Evolutionary conservation across 2,888 invertebrate species (phyloP).

Genomic region (Aphrophora alni): DNA sequence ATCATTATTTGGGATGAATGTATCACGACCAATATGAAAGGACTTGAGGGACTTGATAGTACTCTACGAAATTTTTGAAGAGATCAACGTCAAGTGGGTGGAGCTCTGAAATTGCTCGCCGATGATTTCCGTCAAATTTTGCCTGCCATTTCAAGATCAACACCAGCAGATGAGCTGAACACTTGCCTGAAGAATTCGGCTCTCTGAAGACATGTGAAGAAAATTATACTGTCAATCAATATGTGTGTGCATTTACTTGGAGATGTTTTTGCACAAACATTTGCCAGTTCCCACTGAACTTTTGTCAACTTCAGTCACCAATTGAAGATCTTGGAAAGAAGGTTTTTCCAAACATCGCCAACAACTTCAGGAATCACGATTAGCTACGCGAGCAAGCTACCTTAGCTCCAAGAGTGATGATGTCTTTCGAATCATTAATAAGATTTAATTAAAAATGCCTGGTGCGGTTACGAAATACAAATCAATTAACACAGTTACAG

Average conservation of each 20-base stretch:
- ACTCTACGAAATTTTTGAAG: constrained; percentile 48
- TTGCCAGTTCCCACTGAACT: constrained; percentile 41
- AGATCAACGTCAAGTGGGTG: constrained; percentile 46
- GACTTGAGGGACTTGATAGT: constrained; percentile 55
- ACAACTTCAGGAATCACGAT: constrained; percentile 21
- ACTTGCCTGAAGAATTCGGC: constrained; percentile 52
- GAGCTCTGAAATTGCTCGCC: constrained; percentile 47
- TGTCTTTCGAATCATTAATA: constrained; percentile 19
- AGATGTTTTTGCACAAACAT: constrained; percentile 38
- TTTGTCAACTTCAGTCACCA: constrained; percentile 34
- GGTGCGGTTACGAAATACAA: constrained; percentile 32
- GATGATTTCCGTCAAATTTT: no score
- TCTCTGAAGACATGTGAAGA: constrained; percentile 44
- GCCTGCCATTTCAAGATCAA: no score
- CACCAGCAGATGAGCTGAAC: constrained; percentile 59
- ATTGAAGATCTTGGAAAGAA: neutral
- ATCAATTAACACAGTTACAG: constrained; percentile 40
- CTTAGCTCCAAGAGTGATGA: constrained; percentile 33
- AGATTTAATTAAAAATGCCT: constrained; percentile 30
- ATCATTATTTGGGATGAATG: constrained; percentile 57
- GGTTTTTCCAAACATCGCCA: constrained; percentile 16
- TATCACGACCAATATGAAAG: constrained; percentile 55
- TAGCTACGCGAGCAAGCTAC: constrained; percentile 38
- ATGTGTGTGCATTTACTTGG: constrained; percentile 44
- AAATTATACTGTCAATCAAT: constrained; percentile 40